Evolutionary conservation across 2,888 invertebrate species (phyloP).

Genomic region (Drosophila barbarae): DNA sequence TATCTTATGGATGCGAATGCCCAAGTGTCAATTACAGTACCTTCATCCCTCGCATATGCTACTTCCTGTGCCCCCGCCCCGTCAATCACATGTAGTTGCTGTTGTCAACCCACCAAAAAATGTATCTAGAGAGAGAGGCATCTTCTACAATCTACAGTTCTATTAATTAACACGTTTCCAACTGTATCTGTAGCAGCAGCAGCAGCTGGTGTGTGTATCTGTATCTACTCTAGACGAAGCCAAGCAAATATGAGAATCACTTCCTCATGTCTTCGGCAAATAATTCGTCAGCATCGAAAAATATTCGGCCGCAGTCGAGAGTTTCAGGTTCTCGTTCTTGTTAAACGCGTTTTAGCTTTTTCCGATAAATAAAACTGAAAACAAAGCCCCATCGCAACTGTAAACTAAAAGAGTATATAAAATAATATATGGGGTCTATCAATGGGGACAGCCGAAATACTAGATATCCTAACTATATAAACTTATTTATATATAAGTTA

Average conservation of each 20-base stretch:
- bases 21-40: conserved; percentile 15
- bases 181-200: conserved; percentile 4
- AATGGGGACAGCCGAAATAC: neutral
- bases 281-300: conserved; percentile 28
- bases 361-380: conserved; percentile 8
- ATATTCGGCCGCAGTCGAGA: conserved; percentile 9
- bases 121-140: conserved; percentile 15
- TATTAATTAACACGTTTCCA: conserved; percentile 36
- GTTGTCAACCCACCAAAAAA: conserved; percentile 7
- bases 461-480: neutral
- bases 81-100: conserved; percentile 12
- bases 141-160: conserved; percentile 17
- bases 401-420: neutral
- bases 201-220: conserved; percentile 6
- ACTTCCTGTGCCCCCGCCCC: conserved; percentile 1
- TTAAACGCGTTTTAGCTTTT: conserved; percentile 26
- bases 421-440: neutral
- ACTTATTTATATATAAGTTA: neutral
- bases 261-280: conserved; percentile 41
- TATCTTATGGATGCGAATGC: conserved; percentile 1
- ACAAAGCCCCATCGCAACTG: conserved; percentile 2
- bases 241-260: conserved; percentile 35
- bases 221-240: conserved; percentile 17
- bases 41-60: conserved; percentile 16
- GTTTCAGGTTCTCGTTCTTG: conserved; percentile 12